Base-by-base conservation (phyloP, 2,113 vertebrate species). In the Burhinus oedicnemus region DNA sequence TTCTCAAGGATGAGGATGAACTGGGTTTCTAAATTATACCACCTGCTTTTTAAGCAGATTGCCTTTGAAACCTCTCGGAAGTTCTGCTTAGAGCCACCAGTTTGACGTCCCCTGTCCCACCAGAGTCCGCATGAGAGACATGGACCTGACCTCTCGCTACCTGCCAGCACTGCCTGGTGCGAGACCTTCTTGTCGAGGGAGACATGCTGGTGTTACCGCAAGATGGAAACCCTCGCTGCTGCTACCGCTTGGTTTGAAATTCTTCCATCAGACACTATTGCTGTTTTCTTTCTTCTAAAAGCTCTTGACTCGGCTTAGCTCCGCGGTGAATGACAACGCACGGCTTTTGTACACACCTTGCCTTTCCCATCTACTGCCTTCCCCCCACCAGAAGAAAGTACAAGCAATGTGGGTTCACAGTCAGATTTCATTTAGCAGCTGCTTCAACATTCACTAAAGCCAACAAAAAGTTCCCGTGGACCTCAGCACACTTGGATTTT, bases 271-370 rank as follows among this genome's bases (percentile, higher is more conserved):
- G 52, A 54, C 9, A 5, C 26, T 55, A 26, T 5, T 27, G 45
- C 75, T 86, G 10, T n/a, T 84, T 65, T 49, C 19, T 68, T 87
- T 79, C 78, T 82, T 62, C 68, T 68, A 18, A 47, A 66, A 72
- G 30, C n/a, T 49, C 29, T 91, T 68, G 21, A 5, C 52, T 21
- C 27, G 32, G 25, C 32, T 88, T 74, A 47, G 26, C 52, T 76
- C 38, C 23, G 12, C 47, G 38, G 69, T 0, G 0, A 70, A 34
- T 16, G 52, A 42, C 55, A 36, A 5, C 0, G 25, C 47, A 26
- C 1, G 76, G 27, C 38, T 70, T 32, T 10, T 10, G 36, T 18
- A 15, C 27, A 1, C 23, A 62, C 16, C 62, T 49, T 45, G 27
- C 29, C 58, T 92, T 85, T 49, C 27, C 21, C 25, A 47, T 38